A percentile compares a stretch with the other conserved stretches of the same genome.
These are phyloP conservation scores for Manis pentadactyla DNA, from an alignment of 2,797 vertebrate genomes.

Conservation along the genomic window DNA sequence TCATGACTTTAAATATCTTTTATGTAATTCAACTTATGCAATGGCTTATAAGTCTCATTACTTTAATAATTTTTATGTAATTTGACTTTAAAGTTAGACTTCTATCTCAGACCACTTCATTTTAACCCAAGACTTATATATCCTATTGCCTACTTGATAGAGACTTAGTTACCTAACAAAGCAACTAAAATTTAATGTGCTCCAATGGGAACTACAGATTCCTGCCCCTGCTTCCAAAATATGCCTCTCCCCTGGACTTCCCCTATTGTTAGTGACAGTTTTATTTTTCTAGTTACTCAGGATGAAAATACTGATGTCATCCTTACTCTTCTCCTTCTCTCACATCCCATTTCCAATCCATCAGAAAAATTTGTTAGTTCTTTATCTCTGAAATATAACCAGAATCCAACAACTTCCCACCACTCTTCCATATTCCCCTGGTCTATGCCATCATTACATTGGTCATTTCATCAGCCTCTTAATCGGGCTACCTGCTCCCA, in stretches of 20 bases:
- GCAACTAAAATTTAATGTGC: neutral
- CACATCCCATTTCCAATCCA: neutral
- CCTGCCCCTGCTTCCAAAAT: neutral
- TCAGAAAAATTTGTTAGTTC: neutral
- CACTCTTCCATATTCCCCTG: neutral
- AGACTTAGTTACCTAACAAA: neutral
- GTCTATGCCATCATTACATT: neutral
- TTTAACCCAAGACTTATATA: neutral
- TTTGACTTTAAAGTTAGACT: neutral
- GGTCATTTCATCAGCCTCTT: neutral
- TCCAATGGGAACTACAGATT: neutral
- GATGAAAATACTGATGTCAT: neutral
- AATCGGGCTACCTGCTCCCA: neutral
- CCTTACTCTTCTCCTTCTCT: neutral
- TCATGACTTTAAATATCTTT: neutral
- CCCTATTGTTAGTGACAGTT: neutral
- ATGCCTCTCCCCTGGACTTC: neutral
- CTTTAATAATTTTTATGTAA: neutral
- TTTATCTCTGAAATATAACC: conserved; percentile 24
- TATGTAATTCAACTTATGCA: neutral
- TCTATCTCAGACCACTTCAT: neutral
- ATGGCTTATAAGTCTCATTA: neutral
- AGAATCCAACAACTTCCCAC: neutral
- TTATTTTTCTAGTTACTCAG: neutral
- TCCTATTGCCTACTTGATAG: neutral